These are phyloP conservation scores for Thaumetopoea pityocampa DNA, from an alignment of 1,140 invertebrate genomes.

Conservation along the genomic window DNA sequence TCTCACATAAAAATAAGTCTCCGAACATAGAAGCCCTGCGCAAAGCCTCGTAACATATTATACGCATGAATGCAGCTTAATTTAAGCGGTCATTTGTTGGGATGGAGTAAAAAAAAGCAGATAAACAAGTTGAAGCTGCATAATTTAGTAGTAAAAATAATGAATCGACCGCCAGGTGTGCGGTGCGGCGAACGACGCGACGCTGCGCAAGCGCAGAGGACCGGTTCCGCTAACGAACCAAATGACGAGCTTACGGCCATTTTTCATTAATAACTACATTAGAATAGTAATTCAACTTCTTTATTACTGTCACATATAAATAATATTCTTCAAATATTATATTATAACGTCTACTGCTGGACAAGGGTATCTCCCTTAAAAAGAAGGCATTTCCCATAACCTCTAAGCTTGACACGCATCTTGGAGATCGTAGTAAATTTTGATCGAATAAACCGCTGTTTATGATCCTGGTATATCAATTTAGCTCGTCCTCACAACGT, in stretches of 20 bases:
- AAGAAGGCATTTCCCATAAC: no score
- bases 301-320: no score
- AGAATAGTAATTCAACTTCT: no score
- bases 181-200: slow-evolving; percentile 32
- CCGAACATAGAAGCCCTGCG: slow-evolving; percentile 18
- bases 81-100: slow-evolving; percentile 41
- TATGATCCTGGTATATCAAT: no score
- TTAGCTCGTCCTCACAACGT: no score
- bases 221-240: slow-evolving; percentile 23
- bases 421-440: no score
- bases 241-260: slow-evolving; percentile 7
- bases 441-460: no score
- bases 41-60: slow-evolving; percentile 13
- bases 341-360: no score
- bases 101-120: slow-evolving; percentile 28
- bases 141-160: slow-evolving; percentile 44
- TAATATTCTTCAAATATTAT: no score
- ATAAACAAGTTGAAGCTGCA: slow-evolving; percentile 31
- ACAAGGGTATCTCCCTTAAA: no score
- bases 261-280: no score
- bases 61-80: slow-evolving; percentile 55
- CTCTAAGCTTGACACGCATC: no score
- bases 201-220: slow-evolving; percentile 26
- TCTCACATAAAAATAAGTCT: slow-evolving; percentile 15
- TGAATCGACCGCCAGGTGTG: slow-evolving; percentile 58